Base-by-base conservation (phyloP, 2,888 invertebrate genomes). In the Hedya salicella region DNA sequence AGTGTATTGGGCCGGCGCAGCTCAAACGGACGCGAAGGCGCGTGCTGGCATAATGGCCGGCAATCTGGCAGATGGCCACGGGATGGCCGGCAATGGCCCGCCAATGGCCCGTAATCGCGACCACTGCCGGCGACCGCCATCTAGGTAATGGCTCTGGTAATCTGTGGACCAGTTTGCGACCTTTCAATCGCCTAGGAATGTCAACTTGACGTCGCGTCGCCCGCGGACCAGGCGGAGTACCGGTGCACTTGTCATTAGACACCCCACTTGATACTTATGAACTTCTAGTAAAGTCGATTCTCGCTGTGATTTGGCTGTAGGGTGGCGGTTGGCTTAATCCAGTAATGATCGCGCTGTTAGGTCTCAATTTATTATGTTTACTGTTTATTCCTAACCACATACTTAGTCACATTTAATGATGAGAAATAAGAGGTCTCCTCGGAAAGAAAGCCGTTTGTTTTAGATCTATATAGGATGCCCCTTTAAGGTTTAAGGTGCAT, bases 21-120 rank as follows among this genome's bases (percentile, higher is more conserved):
- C 61, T 68, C 68, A 63, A 69, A 63, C 61, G 70, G 70, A 69
- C 70, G 62, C 73, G 72, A 68, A 69, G 79, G 77, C 86, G 86
- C 86, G 85, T 85, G 86, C 85, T 77, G 70, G 70, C 69, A 75
- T 82, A 83, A 85, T 86, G 78, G 79, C 73, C 72, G 71, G 77
- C 79, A 81, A 85, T 85, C 81, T 76, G 73, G 78, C 79, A 78
- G 80, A 80, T 81, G 81, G 81, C 76, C 76, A 76, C 77, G 78
- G 78, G 59, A 59, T 54, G 50, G 63, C 46, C 59, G 42, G 42
- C 59, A 64, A 50, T 67, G 62, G 61, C 68, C 52, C 64, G 65
- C 71, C 73, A 79, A 81, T 78, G 81, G 75, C 72, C 73, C 73
- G 80, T 79, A 83, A 85, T 86, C 66, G 73, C 76, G 76, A 81